Base-by-base conservation (phyloP, 1,140 invertebrate genomes). In the Micrasema longulum region DNA sequence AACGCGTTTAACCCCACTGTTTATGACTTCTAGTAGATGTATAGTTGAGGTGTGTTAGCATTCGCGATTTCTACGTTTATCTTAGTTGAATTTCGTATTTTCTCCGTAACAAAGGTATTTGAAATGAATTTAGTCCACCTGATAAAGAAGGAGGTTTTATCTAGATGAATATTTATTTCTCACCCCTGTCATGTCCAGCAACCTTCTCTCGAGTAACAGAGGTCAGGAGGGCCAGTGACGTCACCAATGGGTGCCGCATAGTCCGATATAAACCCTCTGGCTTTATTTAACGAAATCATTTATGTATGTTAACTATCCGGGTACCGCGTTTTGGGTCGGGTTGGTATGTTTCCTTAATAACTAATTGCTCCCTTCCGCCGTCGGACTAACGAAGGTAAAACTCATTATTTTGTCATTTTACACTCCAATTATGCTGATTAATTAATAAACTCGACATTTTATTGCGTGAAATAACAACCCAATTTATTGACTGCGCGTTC, bases 341-440 rank as follows among this genome's bases (percentile, higher is more conserved):
- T 23, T 23, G 53, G 16, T 31, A 31, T 31, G 53, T 20, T 35
- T 14, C 53, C 53, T 57, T 35, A 35, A 16, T 35, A 48, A 66
- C 64, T 35, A 66, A 66, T 66, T 36, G 64, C 26, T 36, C 14
- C 18, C 43, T 45, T 62, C 36, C 57, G 20, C 41, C 23, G 36
- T 20, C 41, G 11, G 57, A 9, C 64, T 66, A 66, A 66, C 64
- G 64, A 66, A 66, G 64, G 64, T 48, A 53, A 52, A 48, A 52
- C 64, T 66, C 31, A 66, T 66, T 66, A 66, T 38, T 66, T 66
- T 52, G 43, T 64, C 41, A 64, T 47, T 64, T 64, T 47, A 64
- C 62, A 64, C 43, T 23, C 36, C 36, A 38, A 41, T 45, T 45
- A 62, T 43, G 36, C 57, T 31, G 26, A 31, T 31, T 4, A 31